phyloP scores from a whole-genome alignment of 2,888 invertebrate species.

The Amphipyra tragopoginis region DNA sequence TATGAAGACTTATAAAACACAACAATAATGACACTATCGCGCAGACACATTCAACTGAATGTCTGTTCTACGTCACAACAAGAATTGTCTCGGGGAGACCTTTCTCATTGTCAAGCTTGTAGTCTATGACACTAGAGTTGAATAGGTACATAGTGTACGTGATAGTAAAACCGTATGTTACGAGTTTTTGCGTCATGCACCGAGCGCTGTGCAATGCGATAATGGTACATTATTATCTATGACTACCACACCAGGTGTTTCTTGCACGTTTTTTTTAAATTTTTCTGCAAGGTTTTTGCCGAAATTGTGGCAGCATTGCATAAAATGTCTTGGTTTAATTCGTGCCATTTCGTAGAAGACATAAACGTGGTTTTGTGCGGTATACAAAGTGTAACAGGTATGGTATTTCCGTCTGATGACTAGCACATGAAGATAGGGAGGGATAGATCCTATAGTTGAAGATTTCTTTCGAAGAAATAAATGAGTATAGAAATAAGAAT shows the following conservation, averaged over 20 bases:
- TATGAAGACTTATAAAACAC: conserved; percentile 37
- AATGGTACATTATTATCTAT: conserved; percentile 48
- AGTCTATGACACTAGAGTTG: conserved; percentile 10
- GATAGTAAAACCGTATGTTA: conserved; percentile 36
- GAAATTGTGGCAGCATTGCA: not conserved
- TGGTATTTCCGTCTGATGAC: conserved; percentile 45
- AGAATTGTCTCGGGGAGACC: conserved; percentile 23
- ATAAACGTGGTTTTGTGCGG: conserved; percentile 4
- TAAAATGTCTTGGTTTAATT: conserved; percentile 1
- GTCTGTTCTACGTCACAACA: conserved; percentile 16
- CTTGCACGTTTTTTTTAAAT: conserved; percentile 12
- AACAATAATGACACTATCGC: conserved; percentile 17
- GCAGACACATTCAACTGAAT: conserved; percentile 14
- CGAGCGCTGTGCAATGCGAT: conserved; percentile 47
- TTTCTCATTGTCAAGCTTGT: conserved; percentile 42
- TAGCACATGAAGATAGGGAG: conserved; percentile 7
- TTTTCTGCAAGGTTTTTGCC: not conserved
- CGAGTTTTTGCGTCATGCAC: conserved; percentile 47
- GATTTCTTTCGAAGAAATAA: no score
- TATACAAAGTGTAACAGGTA: conserved; percentile 24
- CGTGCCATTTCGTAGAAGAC: not conserved
- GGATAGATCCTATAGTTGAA: not conserved
- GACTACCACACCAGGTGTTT: conserved; percentile 35
- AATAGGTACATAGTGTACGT: not conserved
- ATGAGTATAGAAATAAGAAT: not conserved